Evolutionary conservation across 2,113 vertebrate species (phyloP).

Genomic region (Asarcornis scutulata): DNA sequence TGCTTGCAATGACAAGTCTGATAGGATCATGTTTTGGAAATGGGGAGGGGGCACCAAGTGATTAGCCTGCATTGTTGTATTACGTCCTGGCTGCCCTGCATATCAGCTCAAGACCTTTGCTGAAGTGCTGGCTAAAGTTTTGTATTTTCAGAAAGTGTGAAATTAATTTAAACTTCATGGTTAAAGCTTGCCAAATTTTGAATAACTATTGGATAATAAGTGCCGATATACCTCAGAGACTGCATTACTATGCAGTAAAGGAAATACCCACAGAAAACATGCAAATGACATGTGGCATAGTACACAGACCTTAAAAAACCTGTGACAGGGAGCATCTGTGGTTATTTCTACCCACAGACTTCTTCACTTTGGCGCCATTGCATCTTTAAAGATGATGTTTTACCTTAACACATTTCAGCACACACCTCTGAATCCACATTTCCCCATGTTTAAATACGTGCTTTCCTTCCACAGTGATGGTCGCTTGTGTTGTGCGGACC

Average conservation of each 20-base stretch:
- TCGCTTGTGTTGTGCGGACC: neutral
- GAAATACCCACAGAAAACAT: neutral
- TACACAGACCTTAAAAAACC: neutral
- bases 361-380: neutral
- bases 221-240: neutral
- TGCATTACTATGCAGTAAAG: neutral
- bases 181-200: neutral
- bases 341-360: neutral
- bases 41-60: accelerated
- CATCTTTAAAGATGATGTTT: neutral
- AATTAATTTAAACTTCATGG: neutral
- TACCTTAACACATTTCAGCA: neutral
- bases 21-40: neutral
- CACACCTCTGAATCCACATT: neutral
- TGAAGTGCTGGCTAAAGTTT: neutral
- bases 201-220: neutral
- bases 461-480: neutral
- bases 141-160: neutral
- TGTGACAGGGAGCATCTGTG: neutral
- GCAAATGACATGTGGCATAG: neutral
- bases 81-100: neutral
- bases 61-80: neutral
- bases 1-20: neutral
- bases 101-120: neutral
- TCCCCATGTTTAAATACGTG: neutral